Evolutionary conservation across 2,797 vertebrate species (phyloP), one percentile per base, ranked within the genome.

Genomic region (Borostomias antarcticus): DNA sequence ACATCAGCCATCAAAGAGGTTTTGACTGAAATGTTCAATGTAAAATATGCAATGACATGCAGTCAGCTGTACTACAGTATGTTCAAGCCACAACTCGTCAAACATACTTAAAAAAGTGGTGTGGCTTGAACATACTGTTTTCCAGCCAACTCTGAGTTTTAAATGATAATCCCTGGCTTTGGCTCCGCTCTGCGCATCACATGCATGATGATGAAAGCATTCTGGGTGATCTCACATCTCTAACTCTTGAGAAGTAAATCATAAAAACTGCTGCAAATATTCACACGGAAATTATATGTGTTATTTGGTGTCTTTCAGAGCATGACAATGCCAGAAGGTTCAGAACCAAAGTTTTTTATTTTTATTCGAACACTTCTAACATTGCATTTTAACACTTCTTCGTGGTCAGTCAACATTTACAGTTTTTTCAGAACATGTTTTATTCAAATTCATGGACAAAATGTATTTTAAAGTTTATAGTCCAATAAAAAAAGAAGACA

Each of bases 391-490:
- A n/a, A n/a, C n/a, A n/a, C n/a, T n/a, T n/a, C n/a, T n/a, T n/a
- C n/a, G n/a, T n/a, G n/a, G 15, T 45, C 4, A 45, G n/a, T n/a
- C 1, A 45, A 45, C 40, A n/a, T 45, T 45, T 17, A 13, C 37
- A 45, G 40, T 56, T 33, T 33, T 29, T 13, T 11, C 29, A 30
- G 15, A 19, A 62, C 5, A 70, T 11, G 2, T 73, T 87, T 87
- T 82, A 85, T 84, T 87, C 25, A 80, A 68, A 76, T 68, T 67
- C 2, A 62, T 76, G 29, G 84, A 58, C 75, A n/a, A n/a, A n/a
- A 45, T 45, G 15, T 45, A n/a, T 45, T 45, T 45, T 15, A 45
- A 40, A 45, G 40, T 43, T 40, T 11, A n/a, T 19, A n/a, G 17
- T 56, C n/a, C 17, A 32, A 66, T 71, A 62, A 72, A 78, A 52